These are phyloP conservation scores for Cebus imitator DNA, from an alignment of 2,113 vertebrate genomes.

Conservation along the genomic window DNA sequence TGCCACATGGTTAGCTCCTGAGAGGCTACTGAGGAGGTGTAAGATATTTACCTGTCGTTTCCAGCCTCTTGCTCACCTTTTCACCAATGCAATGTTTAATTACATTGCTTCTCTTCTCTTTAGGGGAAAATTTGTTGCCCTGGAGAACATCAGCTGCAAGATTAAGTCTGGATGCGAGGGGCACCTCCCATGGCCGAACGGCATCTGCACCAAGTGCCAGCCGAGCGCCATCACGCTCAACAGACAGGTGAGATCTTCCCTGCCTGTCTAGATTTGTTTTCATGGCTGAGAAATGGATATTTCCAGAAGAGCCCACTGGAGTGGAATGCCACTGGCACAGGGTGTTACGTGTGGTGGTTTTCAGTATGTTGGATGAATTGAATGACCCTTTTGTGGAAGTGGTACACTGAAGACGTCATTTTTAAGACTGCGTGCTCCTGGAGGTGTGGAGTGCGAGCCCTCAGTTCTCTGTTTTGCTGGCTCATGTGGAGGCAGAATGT, in stretches of 20 bases:
- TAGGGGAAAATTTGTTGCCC: constrained; percentile 97
- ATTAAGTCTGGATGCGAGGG: constrained; percentile 98
- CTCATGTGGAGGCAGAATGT: not conserved
- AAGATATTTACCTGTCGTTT: not conserved
- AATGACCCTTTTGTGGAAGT: not conserved
- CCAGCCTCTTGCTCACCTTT: not conserved
- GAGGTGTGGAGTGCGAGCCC: not conserved
- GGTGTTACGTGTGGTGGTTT: rapidly evolving
- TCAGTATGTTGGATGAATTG: not conserved
- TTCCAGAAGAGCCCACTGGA: not conserved
- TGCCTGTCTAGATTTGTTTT: not conserved
- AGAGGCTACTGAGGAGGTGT: not conserved
- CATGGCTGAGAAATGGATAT: not conserved
- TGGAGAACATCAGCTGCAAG: constrained; percentile 99
- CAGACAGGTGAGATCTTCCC: constrained; percentile 90
- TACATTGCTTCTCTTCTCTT: not conserved
- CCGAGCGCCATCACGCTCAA: constrained; percentile 98
- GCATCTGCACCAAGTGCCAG: constrained; percentile 99
- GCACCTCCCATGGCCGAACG: constrained; percentile 97
- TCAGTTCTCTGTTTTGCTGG: not conserved
- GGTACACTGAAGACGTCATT: no score
- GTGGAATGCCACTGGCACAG: not conserved
- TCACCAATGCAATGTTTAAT: not conserved
- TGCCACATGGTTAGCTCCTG: rapidly evolving
- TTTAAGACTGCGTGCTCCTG: not conserved